phyloP scores from a whole-genome alignment of 2,113 vertebrate species.

The Agelaius tricolor region DNA sequence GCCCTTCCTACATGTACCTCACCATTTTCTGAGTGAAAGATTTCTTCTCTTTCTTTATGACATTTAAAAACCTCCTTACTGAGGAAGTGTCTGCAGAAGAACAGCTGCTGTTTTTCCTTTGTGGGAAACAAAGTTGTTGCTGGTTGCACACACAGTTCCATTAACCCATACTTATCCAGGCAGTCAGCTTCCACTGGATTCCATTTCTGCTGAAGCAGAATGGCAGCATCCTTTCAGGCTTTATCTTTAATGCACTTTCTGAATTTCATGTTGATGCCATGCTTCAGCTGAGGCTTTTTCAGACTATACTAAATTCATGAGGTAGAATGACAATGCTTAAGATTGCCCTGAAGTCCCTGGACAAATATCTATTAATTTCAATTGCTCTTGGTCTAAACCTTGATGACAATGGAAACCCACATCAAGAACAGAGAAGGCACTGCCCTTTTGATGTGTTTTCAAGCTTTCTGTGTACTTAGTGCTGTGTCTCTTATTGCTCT shows the following conservation, averaged over 20 bases:
- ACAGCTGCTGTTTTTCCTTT: neutral
- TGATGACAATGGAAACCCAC: neutral
- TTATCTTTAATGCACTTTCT: neutral
- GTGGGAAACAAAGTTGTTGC: neutral
- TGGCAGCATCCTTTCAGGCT: neutral
- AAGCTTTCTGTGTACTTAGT: neutral
- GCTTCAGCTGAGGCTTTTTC: neutral
- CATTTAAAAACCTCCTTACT: neutral
- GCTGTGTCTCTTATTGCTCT: neutral
- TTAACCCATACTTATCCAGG: neutral
- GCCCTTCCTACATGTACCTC: neutral
- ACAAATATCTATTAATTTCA: neutral
- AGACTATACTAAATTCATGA: neutral
- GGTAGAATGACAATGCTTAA: neutral
- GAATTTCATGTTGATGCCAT: neutral
- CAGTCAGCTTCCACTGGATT: neutral
- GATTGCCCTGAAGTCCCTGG: neutral
- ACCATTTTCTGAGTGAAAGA: conserved; percentile 13
- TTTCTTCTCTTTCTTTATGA: neutral
- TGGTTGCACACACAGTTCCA: neutral
- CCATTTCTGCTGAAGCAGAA: neutral
- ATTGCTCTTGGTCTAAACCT: neutral
- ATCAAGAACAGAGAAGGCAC: neutral
- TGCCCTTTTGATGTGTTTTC: neutral
- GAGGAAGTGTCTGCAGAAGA: neutral